These are phyloP conservation scores for Drosophila hydei DNA, from an alignment of 1,140 invertebrate genomes.

Conservation along the genomic window DNA sequence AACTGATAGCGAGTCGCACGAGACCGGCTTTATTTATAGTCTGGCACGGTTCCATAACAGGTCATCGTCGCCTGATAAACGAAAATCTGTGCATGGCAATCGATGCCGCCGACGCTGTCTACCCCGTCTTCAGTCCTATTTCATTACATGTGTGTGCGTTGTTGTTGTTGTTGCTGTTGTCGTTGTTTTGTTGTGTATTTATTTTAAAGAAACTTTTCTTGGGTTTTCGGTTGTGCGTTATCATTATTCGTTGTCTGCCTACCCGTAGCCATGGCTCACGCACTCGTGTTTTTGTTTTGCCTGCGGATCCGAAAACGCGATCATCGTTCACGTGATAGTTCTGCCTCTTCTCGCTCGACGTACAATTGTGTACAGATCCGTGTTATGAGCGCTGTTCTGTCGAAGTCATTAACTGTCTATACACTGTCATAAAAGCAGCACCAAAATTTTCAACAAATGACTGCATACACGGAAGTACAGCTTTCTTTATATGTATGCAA, in stretches of 20 bases:
- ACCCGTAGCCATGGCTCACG: conserved; percentile 9
- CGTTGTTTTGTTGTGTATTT: conserved; percentile 6
- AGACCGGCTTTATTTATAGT: conserved; percentile 72
- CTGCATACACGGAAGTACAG: neutral
- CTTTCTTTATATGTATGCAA: neutral
- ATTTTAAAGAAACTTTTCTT: neutral
- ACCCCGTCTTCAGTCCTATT: conserved; percentile 1
- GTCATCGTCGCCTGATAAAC: conserved; percentile 58
- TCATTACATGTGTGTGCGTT: conserved; percentile 6
- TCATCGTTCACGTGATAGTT: conserved; percentile 61
- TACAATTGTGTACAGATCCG: conserved; percentile 8
- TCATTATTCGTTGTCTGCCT: conserved; percentile 52
- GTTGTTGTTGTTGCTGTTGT: conserved; percentile 13
- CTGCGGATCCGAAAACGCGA: conserved; percentile 54
- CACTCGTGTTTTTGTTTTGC: conserved; percentile 31
- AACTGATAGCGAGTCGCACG: conserved; percentile 64
- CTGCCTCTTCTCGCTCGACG: neutral
- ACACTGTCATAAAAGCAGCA: conserved; percentile 28
- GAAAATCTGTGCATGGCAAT: conserved; percentile 32
- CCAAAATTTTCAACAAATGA: neutral
- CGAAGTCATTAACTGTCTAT: conserved; percentile 60
- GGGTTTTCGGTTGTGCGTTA: conserved; percentile 41
- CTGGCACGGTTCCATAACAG: conserved; percentile 53
- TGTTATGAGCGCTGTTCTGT: conserved; percentile 39
- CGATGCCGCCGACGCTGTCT: conserved; percentile 26